These are phyloP conservation scores for Aphelenchoides fujianensis DNA, from an alignment of 1,140 invertebrate genomes.

Conservation along the genomic window DNA sequence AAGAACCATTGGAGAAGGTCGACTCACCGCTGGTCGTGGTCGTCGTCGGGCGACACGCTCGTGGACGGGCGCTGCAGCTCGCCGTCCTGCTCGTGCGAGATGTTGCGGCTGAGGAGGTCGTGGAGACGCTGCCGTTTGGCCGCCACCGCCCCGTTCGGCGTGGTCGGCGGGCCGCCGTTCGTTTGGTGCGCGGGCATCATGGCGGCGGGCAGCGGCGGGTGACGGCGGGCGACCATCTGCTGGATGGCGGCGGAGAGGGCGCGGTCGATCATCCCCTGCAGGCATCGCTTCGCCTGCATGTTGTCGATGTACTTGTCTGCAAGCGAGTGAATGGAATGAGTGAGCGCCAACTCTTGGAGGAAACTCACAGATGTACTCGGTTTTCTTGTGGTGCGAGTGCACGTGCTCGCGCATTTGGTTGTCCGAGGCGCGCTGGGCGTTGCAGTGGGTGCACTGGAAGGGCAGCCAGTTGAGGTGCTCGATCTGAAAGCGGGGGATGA, in stretches of 20 bases:
- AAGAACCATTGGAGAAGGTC: too few relatives aligned
- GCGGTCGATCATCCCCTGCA: constrained; percentile 55
- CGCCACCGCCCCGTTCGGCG: constrained; percentile 9
- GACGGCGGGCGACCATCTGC: constrained; percentile 9
- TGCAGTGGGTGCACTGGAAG: constrained; percentile 54
- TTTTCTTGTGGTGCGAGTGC: constrained; percentile 58
- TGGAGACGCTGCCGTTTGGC: constrained; percentile 25
- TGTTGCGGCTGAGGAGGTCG: constrained; percentile 10
- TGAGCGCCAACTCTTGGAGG: too few relatives aligned
- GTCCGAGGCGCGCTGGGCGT: constrained; percentile 50
- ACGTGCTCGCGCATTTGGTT: constrained; percentile 59
- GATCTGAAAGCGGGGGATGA: constrained; percentile 33
- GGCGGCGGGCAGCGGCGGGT: constrained; percentile 2
- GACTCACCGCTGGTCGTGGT: too few relatives aligned
- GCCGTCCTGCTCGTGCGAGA: constrained; percentile 13
- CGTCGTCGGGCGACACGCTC: constrained; percentile 21
- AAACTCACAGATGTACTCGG: constrained; percentile 46
- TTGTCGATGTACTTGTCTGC: constrained; percentile 57
- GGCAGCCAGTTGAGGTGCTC: constrained; percentile 61
- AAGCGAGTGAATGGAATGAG: too few relatives aligned
- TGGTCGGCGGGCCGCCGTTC: constrained; percentile 24
- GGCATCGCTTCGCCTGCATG: constrained; percentile 46
- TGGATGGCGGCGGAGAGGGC: constrained; percentile 41
- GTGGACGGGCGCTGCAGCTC: constrained; percentile 7
- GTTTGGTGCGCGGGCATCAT: constrained; percentile 24